A percentile compares a stretch with the other conserved stretches of the same genome.
Conservation (phyloP, 1,140 invertebrate species). For the Drosophila burlai region DNA sequence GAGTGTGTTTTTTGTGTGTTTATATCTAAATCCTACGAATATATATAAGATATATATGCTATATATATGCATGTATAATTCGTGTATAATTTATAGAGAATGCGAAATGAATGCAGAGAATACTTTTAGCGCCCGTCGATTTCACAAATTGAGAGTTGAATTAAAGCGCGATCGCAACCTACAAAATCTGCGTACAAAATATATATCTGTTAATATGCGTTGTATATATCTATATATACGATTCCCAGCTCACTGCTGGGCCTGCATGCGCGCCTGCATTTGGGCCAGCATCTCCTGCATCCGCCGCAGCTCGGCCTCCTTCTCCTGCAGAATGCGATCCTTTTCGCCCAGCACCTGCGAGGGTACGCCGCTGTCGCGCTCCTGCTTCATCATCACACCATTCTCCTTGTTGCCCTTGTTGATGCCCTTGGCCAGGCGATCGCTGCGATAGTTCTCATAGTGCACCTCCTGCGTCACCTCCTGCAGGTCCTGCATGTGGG, state of each 20-base stretch:
- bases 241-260: constrained; percentile 85
- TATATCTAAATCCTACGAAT: constrained; percentile 40
- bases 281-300: constrained; percentile 98
- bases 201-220: constrained; percentile 53
- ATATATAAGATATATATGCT: constrained; percentile 16
- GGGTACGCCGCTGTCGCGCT: constrained; percentile 61
- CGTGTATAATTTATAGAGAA: constrained; percentile 35
- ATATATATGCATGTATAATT: constrained; percentile 11
- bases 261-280: constrained; percentile 97
- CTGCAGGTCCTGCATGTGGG: constrained; percentile 98
- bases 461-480: constrained; percentile 98
- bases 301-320: constrained; percentile 94
- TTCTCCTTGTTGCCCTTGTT: constrained; percentile 87
- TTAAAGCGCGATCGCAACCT: constrained; percentile 57
- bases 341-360: constrained; percentile 87
- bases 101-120: constrained; percentile 56
- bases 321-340: constrained; percentile 94
- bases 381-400: constrained; percentile 58
- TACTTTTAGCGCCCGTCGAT: constrained; percentile 61
- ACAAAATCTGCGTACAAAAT: constrained; percentile 73
- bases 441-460: constrained; percentile 98
- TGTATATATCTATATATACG: constrained; percentile 37
- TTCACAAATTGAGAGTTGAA: constrained; percentile 49
- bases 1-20: constrained; percentile 28
- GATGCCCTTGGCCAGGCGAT: constrained; percentile 92